Base-by-base conservation (phyloP, 1,140 invertebrate genomes). In the Microvelia longipes region DNA sequence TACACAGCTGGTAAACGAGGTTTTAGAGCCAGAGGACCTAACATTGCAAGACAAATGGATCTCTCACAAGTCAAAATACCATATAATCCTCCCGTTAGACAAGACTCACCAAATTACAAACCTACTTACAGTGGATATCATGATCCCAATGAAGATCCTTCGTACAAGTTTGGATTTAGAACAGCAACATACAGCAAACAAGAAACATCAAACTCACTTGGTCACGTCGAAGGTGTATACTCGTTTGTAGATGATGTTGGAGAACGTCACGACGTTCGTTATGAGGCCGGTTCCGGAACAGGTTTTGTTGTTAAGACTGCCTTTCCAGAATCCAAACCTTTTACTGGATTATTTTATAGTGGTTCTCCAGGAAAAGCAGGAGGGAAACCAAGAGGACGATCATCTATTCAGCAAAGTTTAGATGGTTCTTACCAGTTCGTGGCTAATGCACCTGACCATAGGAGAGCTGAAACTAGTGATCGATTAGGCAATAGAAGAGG, bases 1-100 rank as follows among this genome's bases (percentile, higher is more conserved):
- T 89, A 89, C 75, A 87, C 88, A n/a, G 86, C 87, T 67, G 88
- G 88, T 71, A 85, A 85, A 72, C 82, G 87, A 78, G 88, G 88
- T 27, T 89, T 86, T 76, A 82, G 88, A 25, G 86, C 85, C 1
- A 82, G 85, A 74, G 88, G 88, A 1, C 85, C 86, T 24, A 86
- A 88, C 71, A 81, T 89, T 2, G 85, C 85, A 72, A 79, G 87
- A 61, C 86, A 87, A 77, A 85, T 86, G 77, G 86, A 88, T 72
- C 77, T 88, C 67, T 85, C 85, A 69, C 87, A 88, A 78, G 79
- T 82, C 83, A 61, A 86, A 85, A 63, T 78, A 66, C 75, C 77
- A 0, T 78, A 77, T 65, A 73, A 69, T 14, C 76, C 76, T 19
- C 76, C 77, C 0, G 75, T 76, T 1, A 68, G 73, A 1, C 74